Conservation (phyloP, 1,140 invertebrate species). For the Rhyacophila brunnea region DNA sequence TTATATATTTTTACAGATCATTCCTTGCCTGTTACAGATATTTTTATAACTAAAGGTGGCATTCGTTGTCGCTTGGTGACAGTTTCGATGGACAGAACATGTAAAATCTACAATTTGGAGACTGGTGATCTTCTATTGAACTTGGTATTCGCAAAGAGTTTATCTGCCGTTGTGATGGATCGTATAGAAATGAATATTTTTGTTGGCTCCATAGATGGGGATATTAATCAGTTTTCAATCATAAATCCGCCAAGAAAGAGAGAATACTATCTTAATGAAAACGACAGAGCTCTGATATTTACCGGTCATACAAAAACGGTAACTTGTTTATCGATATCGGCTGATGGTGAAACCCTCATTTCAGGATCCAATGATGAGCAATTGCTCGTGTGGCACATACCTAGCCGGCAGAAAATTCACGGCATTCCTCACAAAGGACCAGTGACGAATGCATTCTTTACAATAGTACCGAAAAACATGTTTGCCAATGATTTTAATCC, state of each 20-base stretch:
- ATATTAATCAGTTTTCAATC: conserved; percentile 67
- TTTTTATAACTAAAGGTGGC: conserved; percentile 65
- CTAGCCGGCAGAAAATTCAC: conserved; percentile 68
- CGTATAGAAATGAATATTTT: conserved; percentile 68
- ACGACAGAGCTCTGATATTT: conserved; percentile 52
- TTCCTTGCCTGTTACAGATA: conserved; percentile 72
- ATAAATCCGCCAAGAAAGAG: conserved; percentile 63
- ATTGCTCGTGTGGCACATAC: conserved; percentile 78
- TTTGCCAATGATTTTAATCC: conserved; percentile 45
- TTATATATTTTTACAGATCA: conserved; percentile 71
- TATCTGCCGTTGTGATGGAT: conserved; percentile 72
- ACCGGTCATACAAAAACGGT: conserved; percentile 66
- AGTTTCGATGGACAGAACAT: conserved; percentile 77
- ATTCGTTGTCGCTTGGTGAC: conserved; percentile 68
- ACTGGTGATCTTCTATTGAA: conserved; percentile 67
- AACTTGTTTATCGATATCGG: conserved; percentile 67
- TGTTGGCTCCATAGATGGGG: conserved; percentile 69
- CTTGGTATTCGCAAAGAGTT: conserved; percentile 69
- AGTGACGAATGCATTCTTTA: conserved; percentile 69
- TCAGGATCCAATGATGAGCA: conserved; percentile 73
- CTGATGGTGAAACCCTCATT: conserved; percentile 65
- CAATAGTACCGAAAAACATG: conserved; percentile 49
- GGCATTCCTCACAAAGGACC: conserved; percentile 70
- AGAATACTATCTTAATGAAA: conserved; percentile 62
- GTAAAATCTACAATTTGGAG: conserved; percentile 75